These are phyloP conservation scores for Mechanitis messenoides DNA, from an alignment of 2,888 invertebrate species.

Conservation along the genomic window DNA sequence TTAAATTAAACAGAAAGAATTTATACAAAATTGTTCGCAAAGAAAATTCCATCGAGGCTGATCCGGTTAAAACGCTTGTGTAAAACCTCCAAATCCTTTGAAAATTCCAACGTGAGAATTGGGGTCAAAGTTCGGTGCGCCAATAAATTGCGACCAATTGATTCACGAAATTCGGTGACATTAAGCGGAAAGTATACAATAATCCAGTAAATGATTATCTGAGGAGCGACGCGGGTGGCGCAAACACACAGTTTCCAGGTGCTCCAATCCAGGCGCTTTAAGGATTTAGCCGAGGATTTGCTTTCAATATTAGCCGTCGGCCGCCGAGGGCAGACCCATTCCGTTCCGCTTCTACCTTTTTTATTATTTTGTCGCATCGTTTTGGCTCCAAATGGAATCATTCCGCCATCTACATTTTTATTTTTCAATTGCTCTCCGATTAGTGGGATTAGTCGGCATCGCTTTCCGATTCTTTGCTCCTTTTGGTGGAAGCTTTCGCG, in stretches of 20 bases:
- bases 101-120: conserved; percentile 45
- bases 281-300: conserved; percentile 77
- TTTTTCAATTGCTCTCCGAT: conserved; percentile 77
- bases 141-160: conserved; percentile 47
- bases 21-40: conserved; percentile 16
- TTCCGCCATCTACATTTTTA: conserved; percentile 77
- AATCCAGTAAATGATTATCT: conserved; percentile 73
- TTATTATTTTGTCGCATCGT: conserved; percentile 77
- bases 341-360: conserved; percentile 68
- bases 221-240: conserved; percentile 45
- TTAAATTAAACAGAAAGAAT: conserved; percentile 17
- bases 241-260: conserved; percentile 74
- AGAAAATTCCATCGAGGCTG: conserved; percentile 24
- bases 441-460: conserved; percentile 75
- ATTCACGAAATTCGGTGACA: conserved; percentile 60
- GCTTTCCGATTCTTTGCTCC: conserved; percentile 73
- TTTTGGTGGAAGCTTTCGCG: conserved; percentile 66
- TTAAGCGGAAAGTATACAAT: conserved; percentile 70
- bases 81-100: conserved; percentile 36
- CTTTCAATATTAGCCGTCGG: conserved; percentile 76
- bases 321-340: conserved; percentile 61
- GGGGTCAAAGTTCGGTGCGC: conserved; percentile 36
- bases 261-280: conserved; percentile 73
- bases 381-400: conserved; percentile 76
- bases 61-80: conserved; percentile 29